A percentile compares a stretch with the other conserved stretches of the same genome.
Conservation (phyloP, 2,797 vertebrate species). For the Phaenicophaeus curvirostris region DNA sequence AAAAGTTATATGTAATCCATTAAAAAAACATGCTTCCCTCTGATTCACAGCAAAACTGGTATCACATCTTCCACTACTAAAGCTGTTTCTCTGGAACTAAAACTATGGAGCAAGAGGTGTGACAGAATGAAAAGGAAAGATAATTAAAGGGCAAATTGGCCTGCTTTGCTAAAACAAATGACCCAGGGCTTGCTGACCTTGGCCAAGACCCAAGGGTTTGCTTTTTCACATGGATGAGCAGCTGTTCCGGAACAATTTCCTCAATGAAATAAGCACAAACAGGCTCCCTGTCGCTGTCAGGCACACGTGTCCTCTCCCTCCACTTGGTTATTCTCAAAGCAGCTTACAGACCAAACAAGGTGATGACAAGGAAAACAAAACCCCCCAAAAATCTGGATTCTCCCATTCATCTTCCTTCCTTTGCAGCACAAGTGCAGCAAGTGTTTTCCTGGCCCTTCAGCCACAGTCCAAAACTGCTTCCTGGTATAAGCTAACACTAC, state of each 20-base stretch:
- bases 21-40: background rate
- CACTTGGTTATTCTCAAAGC: slow-evolving; percentile 31
- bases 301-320: slow-evolving; percentile 17
- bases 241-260: slow-evolving; percentile 67
- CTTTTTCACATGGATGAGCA: slow-evolving; percentile 63
- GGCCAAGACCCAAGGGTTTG: slow-evolving; percentile 51
- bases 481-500: background rate
- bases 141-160: slow-evolving; percentile 48
- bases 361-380: background rate
- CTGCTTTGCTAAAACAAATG: slow-evolving; percentile 61
- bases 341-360: background rate
- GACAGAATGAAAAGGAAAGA: slow-evolving; percentile 7
- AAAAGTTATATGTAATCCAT: background rate
- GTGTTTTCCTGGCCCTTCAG: background rate
- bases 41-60: background rate
- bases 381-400: background rate
- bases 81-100: background rate
- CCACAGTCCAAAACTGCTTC: background rate
- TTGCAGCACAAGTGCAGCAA: background rate
- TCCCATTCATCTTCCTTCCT: background rate
- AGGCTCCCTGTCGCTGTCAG: slow-evolving; percentile 29
- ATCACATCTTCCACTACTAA: background rate
- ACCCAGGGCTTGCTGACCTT: slow-evolving; percentile 64
- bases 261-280: slow-evolving; percentile 50
- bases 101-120: background rate